Conservation (phyloP, 2,888 invertebrate genomes). For the Temnothorax rugatulus region DNA sequence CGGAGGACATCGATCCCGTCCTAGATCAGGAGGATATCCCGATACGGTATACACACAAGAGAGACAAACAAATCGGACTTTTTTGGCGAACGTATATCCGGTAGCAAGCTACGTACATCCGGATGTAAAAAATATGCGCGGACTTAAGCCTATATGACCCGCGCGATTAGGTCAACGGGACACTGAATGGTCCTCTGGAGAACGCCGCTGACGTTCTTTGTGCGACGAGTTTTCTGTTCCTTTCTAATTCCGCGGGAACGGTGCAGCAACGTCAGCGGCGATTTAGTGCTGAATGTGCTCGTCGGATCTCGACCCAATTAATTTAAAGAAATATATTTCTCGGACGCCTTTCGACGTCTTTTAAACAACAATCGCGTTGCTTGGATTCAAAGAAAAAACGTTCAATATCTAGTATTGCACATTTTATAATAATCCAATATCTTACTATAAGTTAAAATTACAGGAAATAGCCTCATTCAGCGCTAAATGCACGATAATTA, state of each 20-base stretch:
- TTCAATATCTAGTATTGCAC: neutral
- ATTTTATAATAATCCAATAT: neutral
- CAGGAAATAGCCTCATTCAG: neutral
- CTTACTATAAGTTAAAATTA: neutral
- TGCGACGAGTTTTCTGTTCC: neutral
- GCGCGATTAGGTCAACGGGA: neutral
- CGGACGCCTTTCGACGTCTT: neutral
- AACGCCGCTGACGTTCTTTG: slow-evolving; percentile 30
- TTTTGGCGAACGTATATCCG: neutral
- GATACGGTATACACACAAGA: slow-evolving; percentile 85
- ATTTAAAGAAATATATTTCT: neutral
- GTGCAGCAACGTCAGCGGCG: neutral
- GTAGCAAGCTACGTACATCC: neutral
- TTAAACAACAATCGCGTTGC: neutral
- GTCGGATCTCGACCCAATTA: neutral
- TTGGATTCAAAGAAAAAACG: neutral
- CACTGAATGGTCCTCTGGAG: neutral
- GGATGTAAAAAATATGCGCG: slow-evolving; percentile 5
- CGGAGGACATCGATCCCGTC: slow-evolving; percentile 86
- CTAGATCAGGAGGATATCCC: slow-evolving; percentile 85
- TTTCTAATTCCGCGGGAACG: neutral
- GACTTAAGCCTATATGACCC: neutral
- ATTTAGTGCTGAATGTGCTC: slow-evolving; percentile 29
- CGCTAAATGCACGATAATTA: slow-evolving; percentile 25
- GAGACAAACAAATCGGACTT: slow-evolving; percentile 71